Evolutionary conservation across 2,888 invertebrate species (phyloP).

Genomic region (Vanessa cardui): DNA sequence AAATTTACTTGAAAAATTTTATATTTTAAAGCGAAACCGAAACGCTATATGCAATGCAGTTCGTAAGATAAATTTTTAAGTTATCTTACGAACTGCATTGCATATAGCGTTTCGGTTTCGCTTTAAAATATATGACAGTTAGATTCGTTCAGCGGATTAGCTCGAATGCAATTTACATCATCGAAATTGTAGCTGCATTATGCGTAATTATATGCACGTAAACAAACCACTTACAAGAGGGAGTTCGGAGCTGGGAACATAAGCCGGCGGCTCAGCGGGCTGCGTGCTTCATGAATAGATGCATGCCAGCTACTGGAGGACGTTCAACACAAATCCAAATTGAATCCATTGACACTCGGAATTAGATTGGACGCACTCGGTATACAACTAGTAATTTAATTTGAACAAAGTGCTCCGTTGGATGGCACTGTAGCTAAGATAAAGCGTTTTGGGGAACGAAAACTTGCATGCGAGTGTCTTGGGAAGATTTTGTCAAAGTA

Average conservation of each 20-base stretch:
- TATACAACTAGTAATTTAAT: slow-evolving; percentile 44
- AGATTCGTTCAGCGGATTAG: not conserved
- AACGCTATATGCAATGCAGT: too few relatives aligned
- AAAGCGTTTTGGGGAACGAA: slow-evolving; percentile 9
- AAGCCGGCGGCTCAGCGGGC: slow-evolving; percentile 31
- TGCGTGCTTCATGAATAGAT: slow-evolving; percentile 44
- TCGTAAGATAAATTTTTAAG: too few relatives aligned
- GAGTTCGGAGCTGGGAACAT: slow-evolving; percentile 14
- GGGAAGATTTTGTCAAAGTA: not conserved
- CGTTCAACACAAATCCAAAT: slow-evolving; percentile 64
- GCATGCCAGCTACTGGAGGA: slow-evolving; percentile 42
- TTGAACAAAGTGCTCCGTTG: slow-evolving; percentile 42
- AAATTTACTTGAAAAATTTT: too few relatives aligned
- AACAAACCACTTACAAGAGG: slow-evolving; percentile 23
- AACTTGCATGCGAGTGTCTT: slow-evolving; percentile 1
- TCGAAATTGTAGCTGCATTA: slow-evolving; percentile 6
- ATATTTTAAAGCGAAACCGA: too few relatives aligned
- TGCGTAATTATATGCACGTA: slow-evolving; percentile 23
- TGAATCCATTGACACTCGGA: slow-evolving; percentile 71
- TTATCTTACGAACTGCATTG: too few relatives aligned
- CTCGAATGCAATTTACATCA: slow-evolving; percentile 5
- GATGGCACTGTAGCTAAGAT: slow-evolving; percentile 26
- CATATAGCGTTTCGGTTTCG: not conserved
- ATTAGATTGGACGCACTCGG: slow-evolving; percentile 56
- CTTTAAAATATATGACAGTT: not conserved